These are phyloP conservation scores for Linyphia triangularis DNA, from an alignment of 2,888 invertebrate genomes.

Conservation along the genomic window DNA sequence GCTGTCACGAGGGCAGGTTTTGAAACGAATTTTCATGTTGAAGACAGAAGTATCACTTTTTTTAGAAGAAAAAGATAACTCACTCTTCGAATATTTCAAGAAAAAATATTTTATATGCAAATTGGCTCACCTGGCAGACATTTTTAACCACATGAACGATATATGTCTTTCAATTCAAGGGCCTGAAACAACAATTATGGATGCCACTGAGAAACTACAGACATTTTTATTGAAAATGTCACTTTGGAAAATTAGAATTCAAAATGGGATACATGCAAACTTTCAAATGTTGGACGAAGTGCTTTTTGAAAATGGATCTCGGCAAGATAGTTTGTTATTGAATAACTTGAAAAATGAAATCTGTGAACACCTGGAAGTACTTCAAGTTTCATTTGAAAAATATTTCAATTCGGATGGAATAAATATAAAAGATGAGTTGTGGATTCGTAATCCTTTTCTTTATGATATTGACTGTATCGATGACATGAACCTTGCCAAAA, in stretches of 20 bases:
- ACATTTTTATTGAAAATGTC: too few relatives aligned
- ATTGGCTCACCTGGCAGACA: too few relatives aligned
- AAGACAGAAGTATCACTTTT: slow-evolving; percentile 55
- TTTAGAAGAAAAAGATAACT: slow-evolving; percentile 55
- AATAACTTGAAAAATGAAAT: too few relatives aligned
- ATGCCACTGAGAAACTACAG: too few relatives aligned
- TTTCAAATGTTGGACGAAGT: slow-evolving; percentile 60
- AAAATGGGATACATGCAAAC: slow-evolving; percentile 53
- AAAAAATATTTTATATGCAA: slow-evolving; percentile 63
- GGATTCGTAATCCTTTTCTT: slow-evolving; percentile 55
- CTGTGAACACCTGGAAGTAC: too few relatives aligned
- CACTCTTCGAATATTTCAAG: slow-evolving; percentile 62
- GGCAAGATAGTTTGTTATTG: slow-evolving; percentile 45
- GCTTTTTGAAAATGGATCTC: slow-evolving; percentile 58
- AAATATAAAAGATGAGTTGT: slow-evolving; percentile 56
- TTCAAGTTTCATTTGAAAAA: too few relatives aligned
- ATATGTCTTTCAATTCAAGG: too few relatives aligned
- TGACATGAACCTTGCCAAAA: too few relatives aligned
- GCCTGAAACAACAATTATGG: too few relatives aligned
- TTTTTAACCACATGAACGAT: too few relatives aligned
- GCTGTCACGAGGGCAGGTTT: slow-evolving; percentile 53
- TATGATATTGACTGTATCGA: slow-evolving; percentile 57
- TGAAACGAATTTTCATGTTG: slow-evolving; percentile 56
- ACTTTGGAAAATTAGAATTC: too few relatives aligned
- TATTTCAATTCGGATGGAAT: too few relatives aligned